Conservation (phyloP, 2,113 vertebrate species). For the Furnarius figulus region DNA sequence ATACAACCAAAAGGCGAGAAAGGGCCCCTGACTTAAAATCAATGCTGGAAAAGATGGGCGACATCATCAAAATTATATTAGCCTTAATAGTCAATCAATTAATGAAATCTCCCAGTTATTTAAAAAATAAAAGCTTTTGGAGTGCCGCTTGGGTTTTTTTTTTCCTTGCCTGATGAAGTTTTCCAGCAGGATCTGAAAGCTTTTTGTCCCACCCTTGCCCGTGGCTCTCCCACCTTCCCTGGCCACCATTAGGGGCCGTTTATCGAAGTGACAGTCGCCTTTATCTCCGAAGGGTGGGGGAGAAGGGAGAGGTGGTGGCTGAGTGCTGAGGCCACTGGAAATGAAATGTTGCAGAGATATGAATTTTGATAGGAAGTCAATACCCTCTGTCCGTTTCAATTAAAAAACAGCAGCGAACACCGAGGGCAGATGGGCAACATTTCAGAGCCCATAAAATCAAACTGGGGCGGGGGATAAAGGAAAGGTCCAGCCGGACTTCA, state of each 20-base stretch:
- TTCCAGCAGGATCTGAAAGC: not conserved
- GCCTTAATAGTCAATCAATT: slow-evolving; percentile 68
- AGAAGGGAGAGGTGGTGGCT: not conserved
- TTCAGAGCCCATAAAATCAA: slow-evolving; percentile 71
- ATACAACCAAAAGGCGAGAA: slow-evolving; percentile 31
- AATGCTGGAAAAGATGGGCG: slow-evolving; percentile 60
- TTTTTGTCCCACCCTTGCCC: not conserved
- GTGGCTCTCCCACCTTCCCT: not conserved
- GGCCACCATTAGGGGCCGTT: not conserved
- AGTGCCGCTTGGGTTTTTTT: not conserved
- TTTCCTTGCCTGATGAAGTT: not conserved
- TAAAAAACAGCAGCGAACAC: slow-evolving; percentile 66
- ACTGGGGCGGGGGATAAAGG: not conserved
- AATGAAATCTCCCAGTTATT: slow-evolving; percentile 61
- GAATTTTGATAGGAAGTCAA: slow-evolving; percentile 76
- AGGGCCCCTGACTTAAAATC: slow-evolving; percentile 61
- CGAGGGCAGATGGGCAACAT: slow-evolving; percentile 56
- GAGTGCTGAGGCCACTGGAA: slow-evolving; percentile 67
- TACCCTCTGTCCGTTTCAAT: slow-evolving; percentile 69
- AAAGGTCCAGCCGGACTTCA: slow-evolving; percentile 1
- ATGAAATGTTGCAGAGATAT: slow-evolving; percentile 69
- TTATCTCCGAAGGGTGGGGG: not conserved
- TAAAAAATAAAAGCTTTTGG: not conserved
- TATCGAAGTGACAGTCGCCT: slow-evolving; percentile 43
- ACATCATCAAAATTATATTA: slow-evolving; percentile 76